phyloP scores from a whole-genome alignment of 2,797 vertebrate species.

The Malacoctenus gilli region DNA sequence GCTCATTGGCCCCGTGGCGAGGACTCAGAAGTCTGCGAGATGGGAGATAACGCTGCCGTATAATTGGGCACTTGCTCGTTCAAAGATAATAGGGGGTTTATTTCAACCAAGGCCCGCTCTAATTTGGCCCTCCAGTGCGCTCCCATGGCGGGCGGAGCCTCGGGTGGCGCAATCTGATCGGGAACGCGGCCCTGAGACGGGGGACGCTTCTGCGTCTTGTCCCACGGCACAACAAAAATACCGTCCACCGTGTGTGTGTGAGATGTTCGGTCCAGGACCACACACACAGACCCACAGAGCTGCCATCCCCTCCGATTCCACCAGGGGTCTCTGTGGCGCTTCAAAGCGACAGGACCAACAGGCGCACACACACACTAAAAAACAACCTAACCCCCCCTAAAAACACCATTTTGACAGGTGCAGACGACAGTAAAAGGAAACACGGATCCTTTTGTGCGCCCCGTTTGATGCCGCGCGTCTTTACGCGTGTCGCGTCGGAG shows the following conservation, averaged over 20 bases:
- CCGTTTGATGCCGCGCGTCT: too few species aligned
- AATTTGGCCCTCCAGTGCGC: conserved; percentile 64
- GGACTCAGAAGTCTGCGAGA: conserved; percentile 67
- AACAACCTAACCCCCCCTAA: too few species aligned
- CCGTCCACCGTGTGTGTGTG: conserved; percentile 21
- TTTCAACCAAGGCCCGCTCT: conserved; percentile 67
- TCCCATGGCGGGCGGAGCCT: conserved; percentile 37
- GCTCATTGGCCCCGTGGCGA: conserved; percentile 57
- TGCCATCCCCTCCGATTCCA: conserved; percentile 52
- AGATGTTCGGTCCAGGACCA: conserved; percentile 24
- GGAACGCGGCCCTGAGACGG: conserved; percentile 21
- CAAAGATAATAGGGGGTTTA: conserved; percentile 73
- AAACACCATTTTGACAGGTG: conserved; percentile 61
- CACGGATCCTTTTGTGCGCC: conserved; percentile 42
- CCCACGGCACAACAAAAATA: conserved; percentile 17
- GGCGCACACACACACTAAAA: conserved; percentile 25
- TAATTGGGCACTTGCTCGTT: conserved; percentile 73
- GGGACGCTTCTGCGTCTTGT: conserved; percentile 42
- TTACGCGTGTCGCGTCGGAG: too few species aligned
- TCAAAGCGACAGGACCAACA: conserved; percentile 30
- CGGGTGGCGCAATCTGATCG: conserved; percentile 45
- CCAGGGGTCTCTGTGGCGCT: conserved; percentile 75
- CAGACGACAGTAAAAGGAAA: conserved; percentile 64
- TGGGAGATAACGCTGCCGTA: conserved; percentile 61
- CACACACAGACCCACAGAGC: neutral